Conservation (phyloP, 2,888 invertebrate species). For the Drosophila histrio region DNA sequence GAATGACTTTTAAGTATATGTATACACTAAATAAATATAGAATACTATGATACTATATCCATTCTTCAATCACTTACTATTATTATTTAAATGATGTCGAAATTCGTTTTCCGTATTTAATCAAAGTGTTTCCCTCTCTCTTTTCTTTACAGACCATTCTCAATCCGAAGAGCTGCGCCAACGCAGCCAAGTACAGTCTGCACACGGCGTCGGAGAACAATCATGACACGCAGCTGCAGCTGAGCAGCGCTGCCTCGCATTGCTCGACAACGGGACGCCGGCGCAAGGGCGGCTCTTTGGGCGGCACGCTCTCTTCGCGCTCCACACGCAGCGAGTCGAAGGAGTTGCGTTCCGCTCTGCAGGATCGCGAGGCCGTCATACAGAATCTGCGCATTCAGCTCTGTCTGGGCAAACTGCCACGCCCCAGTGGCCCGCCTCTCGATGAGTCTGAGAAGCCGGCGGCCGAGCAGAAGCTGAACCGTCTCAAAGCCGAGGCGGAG, state of each 20-base stretch:
- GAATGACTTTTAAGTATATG: neutral
- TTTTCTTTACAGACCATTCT: conserved; percentile 82
- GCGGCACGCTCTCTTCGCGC: conserved; percentile 79
- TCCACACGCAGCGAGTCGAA: conserved; percentile 85
- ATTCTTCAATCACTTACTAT: too few relatives aligned
- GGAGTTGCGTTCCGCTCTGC: conserved; percentile 88
- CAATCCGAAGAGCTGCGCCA: conserved; percentile 82
- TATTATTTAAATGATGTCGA: neutral
- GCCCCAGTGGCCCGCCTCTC: conserved; percentile 84
- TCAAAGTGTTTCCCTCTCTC: neutral
- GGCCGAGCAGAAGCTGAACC: conserved; percentile 87
- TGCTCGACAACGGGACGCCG: conserved; percentile 85
- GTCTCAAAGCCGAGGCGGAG: conserved; percentile 89
- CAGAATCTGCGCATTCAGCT: conserved; percentile 86
- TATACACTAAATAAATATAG: neutral
- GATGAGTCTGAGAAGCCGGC: conserved; percentile 86
- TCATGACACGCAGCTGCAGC: conserved; percentile 92
- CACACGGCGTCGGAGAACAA: conserved; percentile 83
- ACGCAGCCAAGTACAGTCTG: conserved; percentile 77
- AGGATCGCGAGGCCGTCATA: conserved; percentile 93
- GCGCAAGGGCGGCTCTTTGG: conserved; percentile 84
- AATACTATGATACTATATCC: too few relatives aligned
- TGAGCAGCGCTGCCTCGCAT: conserved; percentile 86
- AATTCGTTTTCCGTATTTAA: neutral
- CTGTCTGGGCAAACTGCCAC: conserved; percentile 82